These are phyloP conservation scores for Drosophila teissieri DNA, from an alignment of 1,140 invertebrate genomes.

Conservation along the genomic window DNA sequence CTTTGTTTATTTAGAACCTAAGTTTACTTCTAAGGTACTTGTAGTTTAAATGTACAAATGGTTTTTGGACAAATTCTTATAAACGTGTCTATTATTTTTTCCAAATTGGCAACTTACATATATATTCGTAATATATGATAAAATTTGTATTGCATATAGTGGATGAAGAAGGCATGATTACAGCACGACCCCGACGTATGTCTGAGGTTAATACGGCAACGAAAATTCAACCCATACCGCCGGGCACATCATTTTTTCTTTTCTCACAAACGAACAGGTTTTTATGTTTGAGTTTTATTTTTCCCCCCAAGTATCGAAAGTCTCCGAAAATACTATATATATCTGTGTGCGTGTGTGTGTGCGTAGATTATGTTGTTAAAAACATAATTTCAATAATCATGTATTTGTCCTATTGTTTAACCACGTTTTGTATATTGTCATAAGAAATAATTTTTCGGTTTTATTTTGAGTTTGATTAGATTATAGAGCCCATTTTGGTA, in stretches of 20 bases:
- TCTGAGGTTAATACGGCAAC: conserved; percentile 94
- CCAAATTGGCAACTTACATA: conserved; percentile 77
- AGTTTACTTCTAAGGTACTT: conserved; percentile 38
- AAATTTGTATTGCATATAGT: conserved; percentile 83
- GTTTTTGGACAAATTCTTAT: conserved; percentile 42
- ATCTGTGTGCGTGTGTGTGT: conserved; percentile 30
- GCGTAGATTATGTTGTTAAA: conserved; percentile 16
- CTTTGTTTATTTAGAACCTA: conserved; percentile 20
- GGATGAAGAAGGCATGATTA: conserved; percentile 88
- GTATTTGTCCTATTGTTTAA: conserved; percentile 58
- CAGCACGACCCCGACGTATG: conserved; percentile 94
- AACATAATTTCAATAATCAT: conserved; percentile 36
- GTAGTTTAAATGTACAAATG: conserved; percentile 18
- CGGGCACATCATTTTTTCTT: conserved; percentile 97
- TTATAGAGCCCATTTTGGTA: conserved; percentile 16
- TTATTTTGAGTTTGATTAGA: conserved; percentile 41
- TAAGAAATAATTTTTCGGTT: conserved; percentile 10
- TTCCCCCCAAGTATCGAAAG: conserved; percentile 20
- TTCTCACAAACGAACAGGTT: conserved; percentile 97
- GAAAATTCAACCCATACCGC: conserved; percentile 97
- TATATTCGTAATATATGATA: conserved; percentile 54
- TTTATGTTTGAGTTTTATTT: conserved; percentile 73
- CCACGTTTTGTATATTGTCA: conserved; percentile 41
- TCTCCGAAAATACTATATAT: conserved; percentile 13
- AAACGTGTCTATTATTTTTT: conserved; percentile 67